These are phyloP conservation scores for Athripsodes cinereus DNA, from an alignment of 2,888 invertebrate species.

Conservation along the genomic window DNA sequence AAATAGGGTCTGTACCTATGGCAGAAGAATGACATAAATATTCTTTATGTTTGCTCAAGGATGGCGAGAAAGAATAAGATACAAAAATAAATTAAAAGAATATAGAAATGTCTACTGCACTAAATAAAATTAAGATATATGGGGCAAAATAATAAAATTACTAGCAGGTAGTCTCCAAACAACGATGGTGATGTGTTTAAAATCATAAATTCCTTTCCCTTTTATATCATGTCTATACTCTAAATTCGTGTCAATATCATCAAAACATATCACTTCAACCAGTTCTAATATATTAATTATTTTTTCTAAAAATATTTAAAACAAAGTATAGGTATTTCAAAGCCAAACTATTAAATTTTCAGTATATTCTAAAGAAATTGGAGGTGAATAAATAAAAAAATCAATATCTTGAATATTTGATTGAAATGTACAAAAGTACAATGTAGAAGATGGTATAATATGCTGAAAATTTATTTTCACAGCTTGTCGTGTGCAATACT, in stretches of 20 bases:
- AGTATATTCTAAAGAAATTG: no score
- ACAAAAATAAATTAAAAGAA: background rate
- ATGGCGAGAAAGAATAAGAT: background rate
- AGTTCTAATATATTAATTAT: no score
- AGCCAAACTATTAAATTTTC: no score
- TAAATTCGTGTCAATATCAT: no score
- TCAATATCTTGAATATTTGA: background rate
- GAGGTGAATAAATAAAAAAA: no score
- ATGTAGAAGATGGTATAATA: background rate
- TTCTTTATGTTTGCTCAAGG: no score
- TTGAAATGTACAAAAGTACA: background rate
- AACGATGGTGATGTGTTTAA: background rate
- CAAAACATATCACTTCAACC: no score
- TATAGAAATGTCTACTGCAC: background rate
- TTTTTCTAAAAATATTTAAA: no score
- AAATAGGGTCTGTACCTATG: no score
- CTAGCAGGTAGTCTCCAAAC: background rate
- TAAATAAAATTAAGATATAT: background rate
- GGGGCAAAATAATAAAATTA: background rate
- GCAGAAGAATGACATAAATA: no score
- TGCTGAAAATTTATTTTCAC: background rate
- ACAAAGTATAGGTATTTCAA: no score
- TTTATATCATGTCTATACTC: background rate
- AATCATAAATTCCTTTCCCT: background rate
- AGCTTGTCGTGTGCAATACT: background rate